Percentiles rank a stretch among this genome's conserved stretches.
These are phyloP conservation scores for Stomatorhinus walkeri DNA, from an alignment of 2,797 vertebrate genomes.

Conservation along the genomic window DNA sequence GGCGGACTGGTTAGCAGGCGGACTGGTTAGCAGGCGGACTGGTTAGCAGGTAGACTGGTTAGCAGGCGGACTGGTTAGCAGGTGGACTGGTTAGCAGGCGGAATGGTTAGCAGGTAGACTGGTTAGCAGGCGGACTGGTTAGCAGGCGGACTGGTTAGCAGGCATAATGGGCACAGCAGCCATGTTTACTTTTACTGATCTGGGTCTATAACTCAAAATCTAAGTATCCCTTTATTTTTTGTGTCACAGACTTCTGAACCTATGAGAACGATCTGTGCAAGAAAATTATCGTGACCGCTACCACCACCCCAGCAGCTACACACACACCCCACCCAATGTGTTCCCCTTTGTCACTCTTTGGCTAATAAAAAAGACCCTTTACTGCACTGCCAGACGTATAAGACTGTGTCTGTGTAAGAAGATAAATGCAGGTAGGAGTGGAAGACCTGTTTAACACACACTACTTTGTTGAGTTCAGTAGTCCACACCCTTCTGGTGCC, in stretches of 20 bases:
- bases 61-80: no score
- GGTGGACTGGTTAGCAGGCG: no score
- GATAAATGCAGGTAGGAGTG: background rate
- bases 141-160: no score
- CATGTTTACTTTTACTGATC: background rate
- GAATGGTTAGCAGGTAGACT: no score
- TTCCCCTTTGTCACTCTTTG: background rate
- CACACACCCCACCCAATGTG: background rate
- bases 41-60: background rate
- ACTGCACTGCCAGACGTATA: background rate
- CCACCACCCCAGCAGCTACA: background rate
- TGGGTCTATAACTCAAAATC: background rate
- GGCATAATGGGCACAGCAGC: background rate
- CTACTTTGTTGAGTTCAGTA: constrained; percentile 6
- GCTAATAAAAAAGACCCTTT: constrained; percentile 7
- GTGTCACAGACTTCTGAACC: background rate
- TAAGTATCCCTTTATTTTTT: background rate
- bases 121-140: background rate
- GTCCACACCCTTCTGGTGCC: background rate
- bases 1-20: no score
- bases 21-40: no score
- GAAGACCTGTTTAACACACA: background rate
- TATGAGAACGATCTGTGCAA: background rate
- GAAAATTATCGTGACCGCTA: background rate
- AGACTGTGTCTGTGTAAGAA: background rate